phyloP scores from a whole-genome alignment of 2,888 invertebrate genomes.

The Drosophila neotestacea region DNA sequence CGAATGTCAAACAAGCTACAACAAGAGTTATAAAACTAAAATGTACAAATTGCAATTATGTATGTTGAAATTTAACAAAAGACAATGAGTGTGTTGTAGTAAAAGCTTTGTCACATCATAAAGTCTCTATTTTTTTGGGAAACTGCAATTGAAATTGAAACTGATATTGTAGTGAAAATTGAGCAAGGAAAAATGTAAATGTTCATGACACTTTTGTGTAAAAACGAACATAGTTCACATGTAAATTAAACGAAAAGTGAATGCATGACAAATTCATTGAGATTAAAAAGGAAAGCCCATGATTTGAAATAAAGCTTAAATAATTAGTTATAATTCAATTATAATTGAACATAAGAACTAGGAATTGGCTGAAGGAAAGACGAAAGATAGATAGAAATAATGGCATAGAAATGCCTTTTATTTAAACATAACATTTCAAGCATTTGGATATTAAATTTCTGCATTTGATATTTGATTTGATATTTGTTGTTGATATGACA shows the following conservation, averaged over 20 bases:
- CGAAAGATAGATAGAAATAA: too few species aligned
- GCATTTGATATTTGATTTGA: slow-evolving; percentile 8
- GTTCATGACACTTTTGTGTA: not conserved
- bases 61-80: slow-evolving; percentile 29
- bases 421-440: not conserved
- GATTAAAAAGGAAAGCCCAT: slow-evolving; percentile 15
- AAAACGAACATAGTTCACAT: slow-evolving; percentile 5
- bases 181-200: slow-evolving; percentile 7
- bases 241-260: slow-evolving; percentile 16
- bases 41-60: slow-evolving; percentile 46
- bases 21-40: slow-evolving; percentile 28
- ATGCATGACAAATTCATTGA: slow-evolving; percentile 18
- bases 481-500: not conserved
- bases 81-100: slow-evolving; percentile 9
- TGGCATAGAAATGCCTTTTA: not conserved
- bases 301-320: slow-evolving; percentile 3
- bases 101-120: slow-evolving; percentile 34
- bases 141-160: slow-evolving; percentile 23
- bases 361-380: not conserved
- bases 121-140: slow-evolving; percentile 5
- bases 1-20: slow-evolving; percentile 39
- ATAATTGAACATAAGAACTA: not conserved
- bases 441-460: not conserved
- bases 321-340: not conserved
- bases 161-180: slow-evolving; percentile 25